Evolutionary conservation across 1,140 invertebrate genomes (phyloP).

Genomic region (Formica selysi): DNA sequence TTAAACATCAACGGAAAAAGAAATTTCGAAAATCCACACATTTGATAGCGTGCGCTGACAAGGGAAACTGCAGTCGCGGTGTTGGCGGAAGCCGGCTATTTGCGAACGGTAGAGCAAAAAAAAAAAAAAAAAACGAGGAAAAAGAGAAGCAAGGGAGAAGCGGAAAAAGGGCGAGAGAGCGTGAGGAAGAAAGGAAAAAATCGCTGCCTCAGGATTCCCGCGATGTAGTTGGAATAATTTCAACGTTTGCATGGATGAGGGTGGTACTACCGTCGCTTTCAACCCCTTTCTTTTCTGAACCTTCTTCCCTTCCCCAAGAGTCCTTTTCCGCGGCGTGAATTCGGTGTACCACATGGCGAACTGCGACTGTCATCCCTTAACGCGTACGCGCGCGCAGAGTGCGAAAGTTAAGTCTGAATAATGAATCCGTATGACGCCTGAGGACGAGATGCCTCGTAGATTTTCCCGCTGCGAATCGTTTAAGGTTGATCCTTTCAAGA

Average conservation of each 20-base stretch:
- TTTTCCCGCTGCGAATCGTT: constrained; percentile 61
- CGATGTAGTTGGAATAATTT: constrained; percentile 77
- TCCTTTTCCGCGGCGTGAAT: constrained; percentile 50
- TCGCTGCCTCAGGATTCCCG: constrained; percentile 65
- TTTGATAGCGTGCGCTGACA: background rate
- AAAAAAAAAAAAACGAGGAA: background rate
- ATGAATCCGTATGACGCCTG: constrained; percentile 62
- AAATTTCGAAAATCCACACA: background rate
- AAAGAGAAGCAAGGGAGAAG: background rate
- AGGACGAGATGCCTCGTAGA: constrained; percentile 49
- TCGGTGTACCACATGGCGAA: constrained; percentile 19
- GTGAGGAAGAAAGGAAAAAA: constrained; percentile 18
- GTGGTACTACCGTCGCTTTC: background rate
- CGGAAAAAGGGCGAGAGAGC: background rate
- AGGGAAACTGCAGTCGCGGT: constrained; percentile 11
- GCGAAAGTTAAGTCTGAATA: constrained; percentile 71
- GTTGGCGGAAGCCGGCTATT: constrained; percentile 31
- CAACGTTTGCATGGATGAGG: constrained; percentile 79
- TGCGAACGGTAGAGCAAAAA: background rate
- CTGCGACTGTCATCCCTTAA: constrained; percentile 56
- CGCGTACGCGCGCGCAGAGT: background rate
- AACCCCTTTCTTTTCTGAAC: constrained; percentile 27
- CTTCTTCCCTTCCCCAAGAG: too few relatives aligned
- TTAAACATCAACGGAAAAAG: background rate
- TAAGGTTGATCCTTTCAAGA: constrained; percentile 63